phyloP scores from a whole-genome alignment of 1,140 invertebrate species.

The Hycleus cichorii region DNA sequence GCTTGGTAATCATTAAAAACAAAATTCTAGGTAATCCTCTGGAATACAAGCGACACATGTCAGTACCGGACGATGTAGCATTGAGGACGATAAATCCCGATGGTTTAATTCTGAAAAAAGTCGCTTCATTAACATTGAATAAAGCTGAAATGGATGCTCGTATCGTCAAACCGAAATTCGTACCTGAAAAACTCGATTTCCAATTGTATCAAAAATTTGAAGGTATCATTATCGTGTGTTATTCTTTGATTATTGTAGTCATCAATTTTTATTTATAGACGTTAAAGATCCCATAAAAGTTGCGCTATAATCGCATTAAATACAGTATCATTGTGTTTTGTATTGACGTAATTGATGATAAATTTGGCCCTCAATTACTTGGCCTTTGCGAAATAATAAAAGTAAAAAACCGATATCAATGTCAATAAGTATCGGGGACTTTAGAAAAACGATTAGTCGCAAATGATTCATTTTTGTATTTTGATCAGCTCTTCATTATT shows the following conservation, averaged over 20 bases:
- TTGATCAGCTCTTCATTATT: no score
- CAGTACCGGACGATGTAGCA: constrained; percentile 14
- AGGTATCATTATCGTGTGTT: constrained; percentile 49
- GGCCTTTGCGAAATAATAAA: no score
- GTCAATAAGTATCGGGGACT: no score
- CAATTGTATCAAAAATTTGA: constrained; percentile 80
- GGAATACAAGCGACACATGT: constrained; percentile 38
- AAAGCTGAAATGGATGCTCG: constrained; percentile 54
- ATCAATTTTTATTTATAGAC: neutral
- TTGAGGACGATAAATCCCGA: constrained; percentile 8
- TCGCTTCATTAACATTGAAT: constrained; percentile 72
- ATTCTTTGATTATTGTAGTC: neutral
- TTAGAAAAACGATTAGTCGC: no score
- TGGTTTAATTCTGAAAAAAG: constrained; percentile 63
- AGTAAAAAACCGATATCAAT: no score
- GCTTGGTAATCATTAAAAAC: no score
- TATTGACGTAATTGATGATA: no score
- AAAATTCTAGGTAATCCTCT: neutral
- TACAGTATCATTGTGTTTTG: no score
- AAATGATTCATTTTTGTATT: no score
- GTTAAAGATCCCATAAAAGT: no score
- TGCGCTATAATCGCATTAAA: no score
- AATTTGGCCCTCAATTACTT: no score
- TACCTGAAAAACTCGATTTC: constrained; percentile 78
- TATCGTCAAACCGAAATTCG: constrained; percentile 61